Evolutionary conservation across 2,113 vertebrate species (phyloP), one percentile per base, ranked within the genome.

Genomic region (Cichladusa arquata): DNA sequence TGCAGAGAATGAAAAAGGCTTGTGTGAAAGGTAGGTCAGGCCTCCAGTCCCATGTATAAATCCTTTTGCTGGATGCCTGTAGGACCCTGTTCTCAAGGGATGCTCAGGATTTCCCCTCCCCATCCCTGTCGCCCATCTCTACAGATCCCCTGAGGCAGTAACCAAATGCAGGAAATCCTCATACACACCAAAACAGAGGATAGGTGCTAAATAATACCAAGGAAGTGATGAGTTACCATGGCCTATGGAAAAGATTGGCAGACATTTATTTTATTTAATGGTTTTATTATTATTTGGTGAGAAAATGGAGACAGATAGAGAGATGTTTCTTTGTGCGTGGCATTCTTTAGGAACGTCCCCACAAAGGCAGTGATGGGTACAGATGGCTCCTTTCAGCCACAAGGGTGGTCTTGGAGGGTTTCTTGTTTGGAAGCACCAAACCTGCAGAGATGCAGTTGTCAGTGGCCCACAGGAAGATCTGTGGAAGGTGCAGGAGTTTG

Each of bases 121-220:
- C 16, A 19, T 42, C 47, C n/a, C 24, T 31, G 13, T 36, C 2
- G 0, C 38, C 40, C 2, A 0, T 45, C 42, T 67, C 50, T 73
- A 56, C 54, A 14, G 14, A 33, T 50, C 5, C 47, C 6, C 40
- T n/a, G 14, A 42, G 44, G 17, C 25, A 48, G 28, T 56, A 34
- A 40, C 31, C 44, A 71, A 83, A 18, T 19, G 48, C 25, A 76
- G 53, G 48, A 69, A 81, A 36, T 72, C 34, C 45, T 74, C 65
- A 28, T 20, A 17, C 8, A 14, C 23, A 24, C 9, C 42, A 34
- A 45, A 89, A 13, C 19, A n/a, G 58, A n/a, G 57, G 36, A 57
- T 29, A 54, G 14, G 24, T 69, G 56, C 42, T 69, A 72, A 42
- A 58, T 72, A 78, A 64, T 14, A 20, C 45, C 29, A 36, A 84